Evolutionary conservation across 2,888 invertebrate genomes (phyloP).

Genomic region (Galerucella nymphaeae): DNA sequence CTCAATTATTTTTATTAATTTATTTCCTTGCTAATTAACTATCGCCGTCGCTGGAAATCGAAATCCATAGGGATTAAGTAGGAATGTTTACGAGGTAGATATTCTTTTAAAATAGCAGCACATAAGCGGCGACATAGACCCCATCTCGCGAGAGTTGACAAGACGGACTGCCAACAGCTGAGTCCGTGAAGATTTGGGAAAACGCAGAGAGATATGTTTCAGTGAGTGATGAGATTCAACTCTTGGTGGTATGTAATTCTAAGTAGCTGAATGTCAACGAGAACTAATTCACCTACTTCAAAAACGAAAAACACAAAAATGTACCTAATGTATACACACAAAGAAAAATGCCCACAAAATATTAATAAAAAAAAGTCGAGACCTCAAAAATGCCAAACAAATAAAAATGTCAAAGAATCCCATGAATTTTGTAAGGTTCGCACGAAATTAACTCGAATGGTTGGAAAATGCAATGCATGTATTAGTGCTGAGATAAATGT

Average conservation of each 20-base stretch:
- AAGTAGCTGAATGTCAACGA: conserved; percentile 25
- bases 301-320: neutral
- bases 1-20: neutral
- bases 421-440: conserved; percentile 58
- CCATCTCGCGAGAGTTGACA: conserved; percentile 34
- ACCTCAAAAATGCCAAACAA: conserved; percentile 54
- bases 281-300: conserved; percentile 21
- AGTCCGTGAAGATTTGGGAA: conserved; percentile 33
- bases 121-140: conserved; percentile 16
- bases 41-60: conserved; percentile 18
- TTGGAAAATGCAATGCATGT: conserved; percentile 51
- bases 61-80: conserved; percentile 54
- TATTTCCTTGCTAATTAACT: neutral
- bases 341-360: neutral
- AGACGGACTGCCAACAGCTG: conserved; percentile 55
- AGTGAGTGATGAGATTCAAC: conserved; percentile 36
- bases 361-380: conserved; percentile 13
- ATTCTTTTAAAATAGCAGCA: conserved; percentile 53
- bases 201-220: conserved; percentile 28
- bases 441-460: conserved; percentile 58
- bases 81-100: conserved; percentile 51
- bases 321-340: neutral
- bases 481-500: conserved; percentile 64
- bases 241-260: conserved; percentile 19
- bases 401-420: conserved; percentile 60